Evolutionary conservation across 2,888 invertebrate species (phyloP), one percentile per base, ranked within the genome.

Genomic region (Carterocephalus palaemon): DNA sequence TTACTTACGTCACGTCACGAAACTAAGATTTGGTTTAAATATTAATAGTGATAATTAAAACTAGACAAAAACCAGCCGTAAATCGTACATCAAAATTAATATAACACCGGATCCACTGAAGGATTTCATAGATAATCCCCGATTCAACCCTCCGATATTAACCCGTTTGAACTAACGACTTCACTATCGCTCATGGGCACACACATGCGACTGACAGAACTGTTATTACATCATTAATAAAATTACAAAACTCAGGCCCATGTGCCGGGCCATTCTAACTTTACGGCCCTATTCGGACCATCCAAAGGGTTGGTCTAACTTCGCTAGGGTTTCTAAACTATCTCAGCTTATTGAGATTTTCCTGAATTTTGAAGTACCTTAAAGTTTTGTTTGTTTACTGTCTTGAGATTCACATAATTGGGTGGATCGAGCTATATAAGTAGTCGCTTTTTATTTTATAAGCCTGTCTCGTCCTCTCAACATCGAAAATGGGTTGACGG

Each of bases 141-240:
- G 63, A 75, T 73, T 55, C 64, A 56, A 69, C 80, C 84, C 85
- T 74, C 72, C 67, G 51, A 78, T 81, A 83, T 83, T 82, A 85
- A 86, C 86, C 83, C 82, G 82, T 82, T 80, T 67, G 64, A 69
- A 65, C 70, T 84, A 85, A 85, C 84, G 79, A 75, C 77, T 79
- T 56, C 74, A 81, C 86, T 86, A 86, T 86, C 85, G 85, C 77
- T 86, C 84, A 86, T 68, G 70, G 73, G 70, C 77, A 74, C 77
- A 79, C 83, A 82, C 84, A 84, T 86, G 86, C 80, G 75, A 64
- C 67, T 86, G 86, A 85, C 86, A 85, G 77, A 74, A 76, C 81
- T 77, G 86, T 86, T 86, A 86, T 86, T 86, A 85, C 84, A 72
- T 86, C 86, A 86, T 86, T 86, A 86, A 86, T 86, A 86, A 86